Percentiles rank a stretch among this genome's conserved stretches.
phyloP scores from a whole-genome alignment of 1,140 invertebrate genomes.

The Geopemphigus sp. region DNA sequence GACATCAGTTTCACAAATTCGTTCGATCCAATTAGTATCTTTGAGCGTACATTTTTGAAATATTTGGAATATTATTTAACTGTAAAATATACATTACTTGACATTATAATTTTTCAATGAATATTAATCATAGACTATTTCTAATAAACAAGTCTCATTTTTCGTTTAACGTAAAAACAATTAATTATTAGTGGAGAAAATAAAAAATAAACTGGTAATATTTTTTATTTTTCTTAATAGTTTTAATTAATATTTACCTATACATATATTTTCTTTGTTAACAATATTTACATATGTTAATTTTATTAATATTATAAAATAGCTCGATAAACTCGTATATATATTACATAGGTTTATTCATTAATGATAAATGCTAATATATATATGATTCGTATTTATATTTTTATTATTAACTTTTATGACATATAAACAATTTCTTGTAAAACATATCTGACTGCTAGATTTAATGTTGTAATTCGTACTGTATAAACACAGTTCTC shows the following conservation, averaged over 20 bases:
- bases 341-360: too few relatives aligned
- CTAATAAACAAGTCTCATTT: background rate
- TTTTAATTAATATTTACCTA: constrained; percentile 2
- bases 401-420: too few relatives aligned
- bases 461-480: too few relatives aligned
- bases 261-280: background rate
- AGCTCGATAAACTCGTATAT: too few relatives aligned
- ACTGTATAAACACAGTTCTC: too few relatives aligned
- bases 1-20: background rate
- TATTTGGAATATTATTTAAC: background rate
- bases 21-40: background rate
- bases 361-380: too few relatives aligned
- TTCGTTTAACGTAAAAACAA: background rate
- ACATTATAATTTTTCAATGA: background rate
- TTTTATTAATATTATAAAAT: too few relatives aligned
- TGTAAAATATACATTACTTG: background rate
- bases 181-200: constrained; percentile 1
- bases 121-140: background rate
- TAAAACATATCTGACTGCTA: too few relatives aligned
- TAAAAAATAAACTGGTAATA: background rate
- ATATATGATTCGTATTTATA: too few relatives aligned
- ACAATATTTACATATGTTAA: too few relatives aligned
- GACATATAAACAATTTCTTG: too few relatives aligned
- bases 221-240: background rate
- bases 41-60: background rate